Evolutionary conservation across 1,140 invertebrate genomes (phyloP).

Genomic region (Drosophila murphyi): DNA sequence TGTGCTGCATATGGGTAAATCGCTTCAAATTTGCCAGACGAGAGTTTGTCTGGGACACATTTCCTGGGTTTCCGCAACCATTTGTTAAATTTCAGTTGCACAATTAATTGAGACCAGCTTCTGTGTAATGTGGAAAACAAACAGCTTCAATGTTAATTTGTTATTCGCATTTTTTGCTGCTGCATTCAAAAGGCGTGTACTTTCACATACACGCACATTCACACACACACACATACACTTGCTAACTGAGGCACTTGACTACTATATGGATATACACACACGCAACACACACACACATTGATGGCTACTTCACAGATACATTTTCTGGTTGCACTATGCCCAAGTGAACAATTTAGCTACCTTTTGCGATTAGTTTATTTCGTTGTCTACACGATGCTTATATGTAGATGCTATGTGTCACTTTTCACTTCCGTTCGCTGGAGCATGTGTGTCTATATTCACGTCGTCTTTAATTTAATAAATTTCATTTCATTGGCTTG

Average conservation of each 20-base stretch:
- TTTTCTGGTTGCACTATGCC: slow-evolving; percentile 54
- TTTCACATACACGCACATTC: slow-evolving; percentile 36
- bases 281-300: slow-evolving; percentile 18
- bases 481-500: slow-evolving; percentile 70
- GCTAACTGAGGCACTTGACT: slow-evolving; percentile 10
- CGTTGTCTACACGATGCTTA: slow-evolving; percentile 20
- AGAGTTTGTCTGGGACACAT: slow-evolving; percentile 45
- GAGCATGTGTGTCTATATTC: slow-evolving; percentile 38
- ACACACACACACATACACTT: slow-evolving; percentile 15
- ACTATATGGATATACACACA: slow-evolving; percentile 12
- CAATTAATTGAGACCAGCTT: neutral
- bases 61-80: slow-evolving; percentile 38
- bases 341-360: slow-evolving; percentile 58
- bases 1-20: slow-evolving; percentile 23
- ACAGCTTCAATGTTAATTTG: slow-evolving; percentile 37
- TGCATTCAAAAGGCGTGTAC: slow-evolving; percentile 77
- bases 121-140: slow-evolving; percentile 12
- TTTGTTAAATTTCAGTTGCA: slow-evolving; percentile 32
- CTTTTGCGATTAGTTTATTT: slow-evolving; percentile 70
- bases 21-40: slow-evolving; percentile 49
- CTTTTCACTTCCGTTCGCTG: slow-evolving; percentile 71
- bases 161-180: slow-evolving; percentile 52
- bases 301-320: slow-evolving; percentile 62
- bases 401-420: slow-evolving; percentile 20
- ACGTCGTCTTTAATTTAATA: slow-evolving; percentile 78